These are phyloP conservation scores for Frankliniella intonsa DNA, from an alignment of 2,888 invertebrate genomes.

Conservation along the genomic window DNA sequence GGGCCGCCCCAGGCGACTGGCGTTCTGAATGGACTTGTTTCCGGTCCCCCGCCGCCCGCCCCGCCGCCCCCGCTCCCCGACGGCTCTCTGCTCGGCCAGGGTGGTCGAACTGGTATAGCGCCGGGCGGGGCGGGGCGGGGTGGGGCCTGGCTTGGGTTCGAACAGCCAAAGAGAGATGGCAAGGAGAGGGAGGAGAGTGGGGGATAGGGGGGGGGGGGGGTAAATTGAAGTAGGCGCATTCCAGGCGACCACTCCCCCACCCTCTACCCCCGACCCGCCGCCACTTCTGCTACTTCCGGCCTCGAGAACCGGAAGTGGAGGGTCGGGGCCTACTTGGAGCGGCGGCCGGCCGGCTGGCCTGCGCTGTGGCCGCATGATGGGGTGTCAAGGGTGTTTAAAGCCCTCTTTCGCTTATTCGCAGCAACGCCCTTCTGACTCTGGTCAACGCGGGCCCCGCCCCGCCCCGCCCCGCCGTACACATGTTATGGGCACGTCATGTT, in stretches of 20 bases:
- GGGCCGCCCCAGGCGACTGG: no score
- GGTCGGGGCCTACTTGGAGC: not conserved
- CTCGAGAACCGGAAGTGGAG: not conserved
- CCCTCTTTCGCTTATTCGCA: not conserved
- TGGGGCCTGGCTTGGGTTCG: no score
- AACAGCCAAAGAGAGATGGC: no score
- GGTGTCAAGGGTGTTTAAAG: not conserved
- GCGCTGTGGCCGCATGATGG: not conserved
- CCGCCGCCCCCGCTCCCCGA: no score
- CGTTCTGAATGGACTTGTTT: no score
- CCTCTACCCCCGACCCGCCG: not conserved
- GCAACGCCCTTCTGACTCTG: not conserved
- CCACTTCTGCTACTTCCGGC: not conserved
- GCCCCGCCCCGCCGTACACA: not conserved
- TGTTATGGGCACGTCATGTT: conserved; percentile 1
- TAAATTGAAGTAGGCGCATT: not conserved
- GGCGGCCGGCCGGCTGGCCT: not conserved
- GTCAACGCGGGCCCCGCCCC: not conserved
- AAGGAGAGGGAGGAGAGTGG: not conserved
- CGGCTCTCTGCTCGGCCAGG: no score
- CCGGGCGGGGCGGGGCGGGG: no score
- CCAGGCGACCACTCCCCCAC: not conserved
- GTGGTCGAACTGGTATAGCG: no score
- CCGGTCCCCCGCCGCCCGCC: no score
- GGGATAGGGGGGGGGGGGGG: not conserved